Evolutionary conservation across 2,888 invertebrate genomes (phyloP).

Genomic region (Chironomus tentans): DNA sequence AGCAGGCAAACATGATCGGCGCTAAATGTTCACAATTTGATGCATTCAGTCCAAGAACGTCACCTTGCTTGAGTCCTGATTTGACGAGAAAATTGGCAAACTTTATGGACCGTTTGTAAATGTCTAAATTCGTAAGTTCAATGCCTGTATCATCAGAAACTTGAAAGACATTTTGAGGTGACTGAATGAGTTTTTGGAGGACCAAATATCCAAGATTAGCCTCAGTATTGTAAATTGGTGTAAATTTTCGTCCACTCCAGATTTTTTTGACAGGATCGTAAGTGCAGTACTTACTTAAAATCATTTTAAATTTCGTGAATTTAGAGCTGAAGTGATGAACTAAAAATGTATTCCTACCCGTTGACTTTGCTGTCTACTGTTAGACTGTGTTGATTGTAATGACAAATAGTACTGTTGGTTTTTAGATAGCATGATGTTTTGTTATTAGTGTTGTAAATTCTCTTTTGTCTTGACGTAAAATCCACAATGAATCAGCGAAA

Average conservation of each 20-base stretch:
- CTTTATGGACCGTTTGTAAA: not conserved
- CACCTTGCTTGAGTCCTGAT: not conserved
- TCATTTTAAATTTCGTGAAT: no score
- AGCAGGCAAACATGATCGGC: not conserved
- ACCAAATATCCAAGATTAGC: not conserved
- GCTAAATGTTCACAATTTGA: conserved; percentile 4
- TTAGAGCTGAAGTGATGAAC: no score
- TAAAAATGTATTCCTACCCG: no score
- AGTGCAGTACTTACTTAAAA: not conserved
- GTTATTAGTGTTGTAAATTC: no score
- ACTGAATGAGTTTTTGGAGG: not conserved
- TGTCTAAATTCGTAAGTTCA: not conserved
- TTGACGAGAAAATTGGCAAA: not conserved
- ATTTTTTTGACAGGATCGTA: not conserved
- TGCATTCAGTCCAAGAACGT: conserved; percentile 11
- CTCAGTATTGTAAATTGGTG: not conserved
- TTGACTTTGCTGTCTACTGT: no score
- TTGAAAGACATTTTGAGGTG: not conserved
- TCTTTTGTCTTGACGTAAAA: no score
- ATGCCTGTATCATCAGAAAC: not conserved
- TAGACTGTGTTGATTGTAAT: no score
- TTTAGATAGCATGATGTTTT: no score
- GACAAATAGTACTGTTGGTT: no score
- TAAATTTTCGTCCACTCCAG: not conserved
- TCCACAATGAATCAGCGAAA: no score